These are phyloP conservation scores for Siniperca knerii DNA, from an alignment of 2,113 vertebrate genomes.

Conservation along the genomic window DNA sequence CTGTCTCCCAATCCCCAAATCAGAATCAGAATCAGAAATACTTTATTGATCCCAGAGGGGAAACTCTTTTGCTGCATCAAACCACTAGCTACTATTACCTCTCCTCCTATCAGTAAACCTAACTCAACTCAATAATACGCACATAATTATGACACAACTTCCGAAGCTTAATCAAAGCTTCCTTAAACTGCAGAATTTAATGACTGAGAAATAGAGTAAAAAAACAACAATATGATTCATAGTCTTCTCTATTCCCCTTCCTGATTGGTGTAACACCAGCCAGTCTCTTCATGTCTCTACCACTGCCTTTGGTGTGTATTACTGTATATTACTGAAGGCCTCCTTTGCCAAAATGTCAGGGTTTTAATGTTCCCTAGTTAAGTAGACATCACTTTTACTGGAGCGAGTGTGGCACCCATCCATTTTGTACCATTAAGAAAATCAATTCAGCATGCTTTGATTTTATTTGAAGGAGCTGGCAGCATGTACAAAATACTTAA, in stretches of 20 bases:
- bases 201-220: neutral
- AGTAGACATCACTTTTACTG: neutral
- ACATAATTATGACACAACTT: too few species aligned
- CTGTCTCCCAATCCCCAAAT: neutral
- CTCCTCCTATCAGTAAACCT: too few species aligned
- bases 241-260: neutral
- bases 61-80: too few species aligned
- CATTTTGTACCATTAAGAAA: conserved; percentile 27
- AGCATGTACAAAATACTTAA: conserved; percentile 6
- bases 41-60: too few species aligned
- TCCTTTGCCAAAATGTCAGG: conserved; percentile 2
- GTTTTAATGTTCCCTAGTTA: conserved; percentile 32
- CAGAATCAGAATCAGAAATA: too few species aligned
- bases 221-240: neutral
- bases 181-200: too few species aligned
- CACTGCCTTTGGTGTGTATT: neutral
- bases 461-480: conserved; percentile 18
- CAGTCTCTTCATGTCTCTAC: conserved; percentile 1
- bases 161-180: too few species aligned
- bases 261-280: neutral
- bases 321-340: neutral
- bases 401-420: conserved; percentile 2
- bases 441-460: conserved; percentile 26
- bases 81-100: too few species aligned
- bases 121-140: too few species aligned